A percentile compares a stretch with the other conserved stretches of the same genome.
phyloP scores from a whole-genome alignment of 2,888 invertebrate genomes.

The Mythimna ferrago region DNA sequence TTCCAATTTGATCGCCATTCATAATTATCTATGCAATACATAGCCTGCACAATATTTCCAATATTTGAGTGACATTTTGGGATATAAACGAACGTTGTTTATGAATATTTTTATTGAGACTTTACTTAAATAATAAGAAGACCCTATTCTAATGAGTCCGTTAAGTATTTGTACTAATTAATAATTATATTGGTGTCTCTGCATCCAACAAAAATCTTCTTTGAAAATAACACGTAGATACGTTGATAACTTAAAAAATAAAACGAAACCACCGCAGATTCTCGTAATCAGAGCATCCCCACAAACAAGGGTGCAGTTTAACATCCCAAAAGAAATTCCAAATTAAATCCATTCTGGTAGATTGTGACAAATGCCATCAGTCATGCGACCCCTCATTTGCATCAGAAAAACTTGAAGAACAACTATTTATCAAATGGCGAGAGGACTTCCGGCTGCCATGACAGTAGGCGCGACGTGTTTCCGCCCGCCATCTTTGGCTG shows the following conservation, averaged over 20 bases:
- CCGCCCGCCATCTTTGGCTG: slow-evolving; percentile 86
- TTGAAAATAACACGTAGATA: background rate
- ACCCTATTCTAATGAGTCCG: too few species aligned
- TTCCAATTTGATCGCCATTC: too few species aligned
- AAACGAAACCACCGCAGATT: slow-evolving; percentile 65
- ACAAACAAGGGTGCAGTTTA: slow-evolving; percentile 80
- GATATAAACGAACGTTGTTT: too few species aligned
- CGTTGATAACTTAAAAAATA: slow-evolving; percentile 26
- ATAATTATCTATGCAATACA: too few species aligned
- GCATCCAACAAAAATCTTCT: background rate
- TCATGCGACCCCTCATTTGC: slow-evolving; percentile 90
- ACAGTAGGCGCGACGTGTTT: slow-evolving; percentile 89
- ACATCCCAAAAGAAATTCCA: slow-evolving; percentile 82
- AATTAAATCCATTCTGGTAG: slow-evolving; percentile 89
- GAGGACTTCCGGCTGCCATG: slow-evolving; percentile 88
- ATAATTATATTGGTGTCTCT: too few species aligned
- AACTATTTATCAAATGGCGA: slow-evolving; percentile 90
- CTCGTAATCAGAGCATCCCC: slow-evolving; percentile 60
- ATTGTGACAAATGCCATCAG: slow-evolving; percentile 90
- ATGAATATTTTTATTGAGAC: too few species aligned
- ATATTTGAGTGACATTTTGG: too few species aligned
- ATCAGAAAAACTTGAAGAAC: slow-evolving; percentile 90
- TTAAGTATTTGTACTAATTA: too few species aligned
- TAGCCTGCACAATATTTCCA: too few species aligned
- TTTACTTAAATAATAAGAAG: too few species aligned